Evolutionary conservation across 2,113 vertebrate species (phyloP).

Genomic region (Melospiza melodia): DNA sequence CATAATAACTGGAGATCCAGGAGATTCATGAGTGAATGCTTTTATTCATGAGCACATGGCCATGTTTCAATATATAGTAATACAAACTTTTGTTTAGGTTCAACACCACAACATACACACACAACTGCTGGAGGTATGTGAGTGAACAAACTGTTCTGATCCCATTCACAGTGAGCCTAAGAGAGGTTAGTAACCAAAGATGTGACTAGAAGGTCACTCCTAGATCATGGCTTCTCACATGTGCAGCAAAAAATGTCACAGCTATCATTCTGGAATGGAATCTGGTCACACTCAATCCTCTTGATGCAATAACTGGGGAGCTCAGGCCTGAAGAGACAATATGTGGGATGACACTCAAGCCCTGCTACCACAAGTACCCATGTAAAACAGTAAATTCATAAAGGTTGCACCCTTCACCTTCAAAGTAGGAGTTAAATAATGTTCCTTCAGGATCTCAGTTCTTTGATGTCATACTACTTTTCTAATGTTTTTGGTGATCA

Average conservation of each 20-base stretch:
- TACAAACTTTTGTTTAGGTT: not conserved
- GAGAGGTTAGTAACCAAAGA: not conserved
- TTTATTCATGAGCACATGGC: not conserved
- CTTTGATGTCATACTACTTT: not conserved
- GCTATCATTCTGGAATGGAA: not conserved
- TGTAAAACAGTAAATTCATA: not conserved
- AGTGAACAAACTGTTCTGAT: not conserved
- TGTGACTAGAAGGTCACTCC: not conserved
- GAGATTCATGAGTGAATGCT: not conserved
- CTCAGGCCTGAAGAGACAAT: not conserved
- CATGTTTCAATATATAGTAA: not conserved
- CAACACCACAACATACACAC: rapidly evolving
- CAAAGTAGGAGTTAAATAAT: not conserved
- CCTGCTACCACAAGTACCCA: not conserved
- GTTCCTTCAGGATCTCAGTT: not conserved
- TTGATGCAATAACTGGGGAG: not conserved
- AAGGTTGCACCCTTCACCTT: not conserved
- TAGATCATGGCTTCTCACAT: not conserved
- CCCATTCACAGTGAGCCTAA: not conserved
- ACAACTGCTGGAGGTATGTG: not conserved
- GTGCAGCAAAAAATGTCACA: not conserved
- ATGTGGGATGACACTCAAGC: not conserved
- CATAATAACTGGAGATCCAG: not conserved
- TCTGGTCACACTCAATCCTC: not conserved
- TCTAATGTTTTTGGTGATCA: not conserved